phyloP scores from a whole-genome alignment of 2,888 invertebrate species.

The Horisme vitalbata region DNA sequence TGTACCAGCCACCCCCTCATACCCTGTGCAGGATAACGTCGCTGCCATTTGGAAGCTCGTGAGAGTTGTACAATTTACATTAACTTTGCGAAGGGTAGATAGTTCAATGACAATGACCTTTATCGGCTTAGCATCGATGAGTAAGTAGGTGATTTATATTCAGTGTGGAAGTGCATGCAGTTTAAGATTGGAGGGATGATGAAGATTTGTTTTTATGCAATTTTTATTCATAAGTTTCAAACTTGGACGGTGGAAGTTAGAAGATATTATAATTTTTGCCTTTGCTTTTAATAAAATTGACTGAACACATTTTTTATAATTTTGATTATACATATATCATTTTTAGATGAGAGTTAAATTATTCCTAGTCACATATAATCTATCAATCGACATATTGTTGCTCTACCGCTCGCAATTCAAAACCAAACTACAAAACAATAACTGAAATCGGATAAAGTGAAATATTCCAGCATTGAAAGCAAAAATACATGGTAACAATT shows the following conservation, averaged over 20 bases:
- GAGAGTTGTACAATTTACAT: slow-evolving; percentile 75
- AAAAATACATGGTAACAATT: slow-evolving; percentile 16
- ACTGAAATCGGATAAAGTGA: slow-evolving; percentile 1
- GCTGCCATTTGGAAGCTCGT: slow-evolving; percentile 75
- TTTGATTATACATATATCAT: too few relatives aligned
- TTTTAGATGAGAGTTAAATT: too few relatives aligned
- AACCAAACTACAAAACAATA: not conserved
- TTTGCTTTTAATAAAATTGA: not conserved
- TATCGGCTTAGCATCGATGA: slow-evolving; percentile 62
- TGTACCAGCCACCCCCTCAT: slow-evolving; percentile 5
- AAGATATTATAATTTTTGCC: slow-evolving; percentile 4
- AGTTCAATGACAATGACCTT: slow-evolving; percentile 69
- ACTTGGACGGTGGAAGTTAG: slow-evolving; percentile 5
- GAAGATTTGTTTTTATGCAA: slow-evolving; percentile 22
- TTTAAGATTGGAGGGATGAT: slow-evolving; percentile 25
- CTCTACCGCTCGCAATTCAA: too few relatives aligned
- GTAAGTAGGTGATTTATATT: slow-evolving; percentile 72
- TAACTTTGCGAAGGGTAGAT: slow-evolving; percentile 65
- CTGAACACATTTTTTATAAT: too few relatives aligned
- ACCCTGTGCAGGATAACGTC: slow-evolving; percentile 50
- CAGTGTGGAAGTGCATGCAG: slow-evolving; percentile 39
- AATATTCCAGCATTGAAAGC: slow-evolving; percentile 1
- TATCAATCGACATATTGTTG: too few relatives aligned
- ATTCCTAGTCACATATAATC: too few relatives aligned
- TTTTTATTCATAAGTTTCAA: slow-evolving; percentile 21